Evolutionary conservation across 2,113 vertebrate genomes (phyloP), one percentile per base, ranked within the genome.

Genomic region (Hyla sarda): DNA sequence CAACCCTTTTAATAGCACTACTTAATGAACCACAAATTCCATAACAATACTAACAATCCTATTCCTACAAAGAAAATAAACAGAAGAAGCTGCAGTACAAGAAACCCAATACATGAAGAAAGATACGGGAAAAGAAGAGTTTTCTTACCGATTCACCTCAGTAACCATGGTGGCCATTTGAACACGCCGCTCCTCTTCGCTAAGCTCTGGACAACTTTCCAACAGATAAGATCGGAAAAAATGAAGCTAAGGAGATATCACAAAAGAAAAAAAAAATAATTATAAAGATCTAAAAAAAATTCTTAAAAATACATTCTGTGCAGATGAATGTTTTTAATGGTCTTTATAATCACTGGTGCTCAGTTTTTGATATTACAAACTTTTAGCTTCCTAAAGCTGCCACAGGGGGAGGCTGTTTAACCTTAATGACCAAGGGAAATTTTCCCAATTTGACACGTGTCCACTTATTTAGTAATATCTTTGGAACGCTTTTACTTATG

Each of bases 201-300:
- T 54, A 65, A 56, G n/a, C 32, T 83, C 90, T 3, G 85, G 87
- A 25, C 83, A 88, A 17, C 73, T 73, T 77, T 96, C 97, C 1
- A 89, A 89, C 89, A 98, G 90, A 90, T 99, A 98, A 88, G 91
- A 91, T 79, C 94, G 94, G 86, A 98, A 93, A 74, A 99, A 99
- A 75, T 92, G 93, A 65, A 98, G 93, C 97, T 99, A 89, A 19
- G 8, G 30, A 2, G 0, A 0, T 2, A 7, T 23, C n/a, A 62
- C 17, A 21, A 37, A 41, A 41, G 3, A 11, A 23, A 23, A 28
- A 23, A 10, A 71, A 41, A 71, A 12, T 11, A 0, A 41, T 13
- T 2, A 41, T 7, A 21, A 37, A 21, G 30, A 1, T 7, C 60
- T 54, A 19, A 54, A 54, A n/a, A n/a, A 54, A 19, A 23, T 54